Percentiles rank a stretch among this genome's conserved stretches.
Evolutionary conservation across 30 jellyfish, hydroid and myxozoan genomes (phyloP).

Genomic region (Morbakka virulenta): DNA sequence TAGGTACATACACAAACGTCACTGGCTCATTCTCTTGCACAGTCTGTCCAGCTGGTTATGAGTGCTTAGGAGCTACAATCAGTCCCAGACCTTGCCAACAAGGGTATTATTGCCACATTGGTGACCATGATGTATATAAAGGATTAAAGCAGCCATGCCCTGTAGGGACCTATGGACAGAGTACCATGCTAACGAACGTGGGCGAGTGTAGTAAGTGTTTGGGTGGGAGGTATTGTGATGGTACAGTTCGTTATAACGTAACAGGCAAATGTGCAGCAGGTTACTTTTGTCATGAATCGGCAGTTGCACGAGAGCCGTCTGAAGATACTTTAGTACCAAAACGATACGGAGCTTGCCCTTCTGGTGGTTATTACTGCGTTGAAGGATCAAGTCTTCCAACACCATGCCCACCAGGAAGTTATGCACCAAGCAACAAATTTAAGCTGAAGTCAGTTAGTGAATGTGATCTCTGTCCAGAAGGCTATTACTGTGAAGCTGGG

Average conservation of each 20-base stretch:
- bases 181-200: slow-evolving; percentile 36
- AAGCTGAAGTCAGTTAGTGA: slow-evolving; percentile 56
- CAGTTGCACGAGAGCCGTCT: slow-evolving; percentile 48
- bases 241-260: slow-evolving; percentile 25
- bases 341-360: slow-evolving; percentile 85
- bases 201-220: slow-evolving; percentile 83
- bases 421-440: slow-evolving; percentile 69
- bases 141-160: slow-evolving; percentile 87
- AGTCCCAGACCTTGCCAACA: slow-evolving; percentile 79
- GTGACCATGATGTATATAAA: slow-evolving; percentile 44
- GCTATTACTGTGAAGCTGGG: slow-evolving; percentile 88
- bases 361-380: slow-evolving; percentile 94
- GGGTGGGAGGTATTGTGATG: slow-evolving; percentile 86
- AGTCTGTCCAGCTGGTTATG: slow-evolving; percentile 96
- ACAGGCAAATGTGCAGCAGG: slow-evolving; percentile 98
- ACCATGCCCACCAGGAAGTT: slow-evolving; percentile 96
- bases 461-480: slow-evolving; percentile 86
- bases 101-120: slow-evolving; percentile 93
- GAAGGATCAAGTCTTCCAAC: slow-evolving; percentile 77
- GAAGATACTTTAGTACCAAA: slow-evolving; percentile 57
- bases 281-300: slow-evolving; percentile 70
- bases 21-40: slow-evolving; percentile 68
- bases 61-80: slow-evolving; percentile 68
- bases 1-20: slow-evolving; percentile 70
- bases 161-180: slow-evolving; percentile 83